Conservation (phyloP, 2,113 vertebrate species). For the Pelusios castaneus region DNA sequence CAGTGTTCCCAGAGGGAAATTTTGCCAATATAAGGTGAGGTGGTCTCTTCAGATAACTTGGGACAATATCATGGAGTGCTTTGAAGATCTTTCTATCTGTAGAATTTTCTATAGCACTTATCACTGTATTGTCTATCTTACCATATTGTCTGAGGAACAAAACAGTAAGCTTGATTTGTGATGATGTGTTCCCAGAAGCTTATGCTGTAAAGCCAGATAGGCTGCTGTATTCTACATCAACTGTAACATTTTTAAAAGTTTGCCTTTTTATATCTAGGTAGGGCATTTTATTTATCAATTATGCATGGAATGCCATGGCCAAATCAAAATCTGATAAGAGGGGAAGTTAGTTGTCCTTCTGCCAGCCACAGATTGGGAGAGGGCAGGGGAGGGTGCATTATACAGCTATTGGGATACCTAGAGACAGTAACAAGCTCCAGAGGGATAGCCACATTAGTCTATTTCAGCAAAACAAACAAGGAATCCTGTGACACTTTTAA, state of each 20-base stretch:
- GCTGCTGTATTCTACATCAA: background rate
- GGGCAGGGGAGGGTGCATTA: background rate
- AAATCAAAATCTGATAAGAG: background rate
- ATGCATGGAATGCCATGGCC: background rate
- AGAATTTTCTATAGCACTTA: background rate
- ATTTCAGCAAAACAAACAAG: too few relatives aligned
- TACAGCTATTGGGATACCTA: background rate
- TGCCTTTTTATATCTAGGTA: background rate
- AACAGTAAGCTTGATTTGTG: background rate
- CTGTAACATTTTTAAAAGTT: background rate
- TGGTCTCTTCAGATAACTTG: background rate
- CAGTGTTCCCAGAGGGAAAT: background rate
- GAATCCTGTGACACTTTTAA: too few relatives aligned
- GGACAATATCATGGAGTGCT: background rate
- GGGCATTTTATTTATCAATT: background rate
- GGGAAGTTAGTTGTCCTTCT: background rate
- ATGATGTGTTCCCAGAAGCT: background rate
- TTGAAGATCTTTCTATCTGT: background rate
- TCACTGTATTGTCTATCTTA: background rate
- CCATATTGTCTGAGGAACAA: background rate
- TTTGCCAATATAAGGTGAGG: background rate
- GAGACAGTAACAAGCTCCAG: background rate
- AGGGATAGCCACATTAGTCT: too few relatives aligned
- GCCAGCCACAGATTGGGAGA: background rate
- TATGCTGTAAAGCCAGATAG: background rate